Conservation (phyloP, 2,113 vertebrate genomes). For the Anhinga rufa region DNA sequence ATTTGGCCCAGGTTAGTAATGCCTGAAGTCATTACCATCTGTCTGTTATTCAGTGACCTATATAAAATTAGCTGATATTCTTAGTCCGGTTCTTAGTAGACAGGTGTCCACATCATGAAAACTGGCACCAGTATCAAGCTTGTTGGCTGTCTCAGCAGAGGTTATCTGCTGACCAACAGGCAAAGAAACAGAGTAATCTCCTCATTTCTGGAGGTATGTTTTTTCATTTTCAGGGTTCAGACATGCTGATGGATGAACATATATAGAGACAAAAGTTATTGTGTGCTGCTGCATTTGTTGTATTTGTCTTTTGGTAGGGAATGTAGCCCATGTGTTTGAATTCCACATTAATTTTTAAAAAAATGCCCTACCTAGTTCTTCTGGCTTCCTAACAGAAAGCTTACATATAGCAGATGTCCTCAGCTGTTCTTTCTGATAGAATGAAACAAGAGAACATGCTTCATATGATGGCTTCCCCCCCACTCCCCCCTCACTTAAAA, state of each 20-base stretch:
- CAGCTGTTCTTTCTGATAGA: not conserved
- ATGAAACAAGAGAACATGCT: not conserved
- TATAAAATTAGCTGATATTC: conserved; percentile 50
- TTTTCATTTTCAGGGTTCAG: not conserved
- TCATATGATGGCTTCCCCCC: not conserved
- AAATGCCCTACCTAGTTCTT: not conserved
- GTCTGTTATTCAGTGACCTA: conserved; percentile 52
- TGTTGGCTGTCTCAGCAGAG: conserved; percentile 13
- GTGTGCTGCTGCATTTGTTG: not conserved
- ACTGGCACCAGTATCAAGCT: conserved; percentile 20
- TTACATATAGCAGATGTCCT: not conserved
- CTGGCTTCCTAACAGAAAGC: not conserved
- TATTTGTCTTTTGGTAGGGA: not conserved
- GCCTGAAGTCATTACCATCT: conserved; percentile 67
- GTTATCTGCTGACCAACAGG: not conserved
- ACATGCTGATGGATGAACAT: not conserved
- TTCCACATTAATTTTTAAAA: not conserved
- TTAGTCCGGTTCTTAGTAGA: conserved; percentile 40
- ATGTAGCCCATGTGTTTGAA: not conserved
- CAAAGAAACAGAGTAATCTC: not conserved
- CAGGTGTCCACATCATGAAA: conserved; percentile 60
- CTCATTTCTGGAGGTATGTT: not conserved
- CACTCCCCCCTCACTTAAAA: not conserved
- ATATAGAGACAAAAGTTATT: not conserved
- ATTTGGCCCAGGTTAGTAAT: conserved; percentile 40